phyloP scores from a whole-genome alignment of 2,797 vertebrate genomes.

The Anas georgica region DNA sequence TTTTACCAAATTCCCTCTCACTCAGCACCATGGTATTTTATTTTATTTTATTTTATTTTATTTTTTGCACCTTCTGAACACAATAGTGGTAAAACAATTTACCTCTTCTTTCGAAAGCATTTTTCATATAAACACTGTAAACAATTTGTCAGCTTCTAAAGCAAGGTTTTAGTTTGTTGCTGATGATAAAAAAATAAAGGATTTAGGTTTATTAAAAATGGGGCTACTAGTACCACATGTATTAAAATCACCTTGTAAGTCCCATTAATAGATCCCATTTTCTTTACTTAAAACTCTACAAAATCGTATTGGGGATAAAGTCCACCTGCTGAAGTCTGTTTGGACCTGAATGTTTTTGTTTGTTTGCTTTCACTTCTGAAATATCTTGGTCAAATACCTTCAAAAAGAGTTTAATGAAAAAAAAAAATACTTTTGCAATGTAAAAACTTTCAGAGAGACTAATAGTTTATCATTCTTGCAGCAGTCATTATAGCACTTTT shows the following conservation, averaged over 20 bases:
- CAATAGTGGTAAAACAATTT: not conserved
- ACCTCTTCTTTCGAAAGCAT: not conserved
- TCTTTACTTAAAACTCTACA: not conserved
- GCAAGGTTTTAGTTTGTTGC: not conserved
- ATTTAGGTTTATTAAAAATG: not conserved
- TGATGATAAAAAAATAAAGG: not conserved
- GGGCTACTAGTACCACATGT: not conserved
- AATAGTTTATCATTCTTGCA: not conserved
- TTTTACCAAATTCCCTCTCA: slow-evolving; percentile 24
- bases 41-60: no score
- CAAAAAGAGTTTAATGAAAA: not conserved
- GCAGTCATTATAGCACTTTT: not conserved
- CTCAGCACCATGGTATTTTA: not conserved
- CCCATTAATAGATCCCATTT: not conserved
- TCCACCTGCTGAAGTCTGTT: not conserved
- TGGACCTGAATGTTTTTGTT: not conserved
- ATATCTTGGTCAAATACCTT: not conserved
- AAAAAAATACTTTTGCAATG: not conserved
- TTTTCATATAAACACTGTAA: not conserved
- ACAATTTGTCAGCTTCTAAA: not conserved
- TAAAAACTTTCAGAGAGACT: not conserved
- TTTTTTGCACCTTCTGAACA: not conserved
- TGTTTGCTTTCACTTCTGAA: not conserved
- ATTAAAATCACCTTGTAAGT: not conserved
- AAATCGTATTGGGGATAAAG: not conserved